Base-by-base conservation (phyloP, 2,888 invertebrate species). In the Cantharis rustica region DNA sequence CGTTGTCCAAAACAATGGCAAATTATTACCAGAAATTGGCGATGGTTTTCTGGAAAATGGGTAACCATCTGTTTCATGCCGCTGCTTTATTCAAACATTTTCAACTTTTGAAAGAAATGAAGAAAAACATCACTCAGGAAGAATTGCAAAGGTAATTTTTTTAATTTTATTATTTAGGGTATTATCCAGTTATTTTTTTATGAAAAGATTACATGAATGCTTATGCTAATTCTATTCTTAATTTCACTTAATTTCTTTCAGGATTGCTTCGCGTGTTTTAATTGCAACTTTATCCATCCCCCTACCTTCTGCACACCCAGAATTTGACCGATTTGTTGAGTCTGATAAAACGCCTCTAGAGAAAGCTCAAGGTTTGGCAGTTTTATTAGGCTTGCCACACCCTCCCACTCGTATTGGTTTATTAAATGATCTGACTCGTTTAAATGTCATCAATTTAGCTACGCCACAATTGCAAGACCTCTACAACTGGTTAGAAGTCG, bases 1-100 rank as follows among this genome's bases (percentile, higher is more conserved):
- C 98, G 0, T 97, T 98, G 10, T 97, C 98, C 0, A 96, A 98
- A 86, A 96, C 98, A 71, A 98, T 98, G 97, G 98, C 98, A 31
- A 98, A 98, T 88, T 99, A 99, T 88, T 99, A 98, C 84, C 97
- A 98, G 81, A 99, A 99, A 87, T 89, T 99, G 68, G 97, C 98
- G 0, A 95, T 99, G 89, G 98, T 99, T 0, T 99, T 99, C 89
- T 98, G 98, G 95, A 99, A 99, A 89, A 98, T 99, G 3, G 98
- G 98, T 0, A 98, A 99, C 88, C 96, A 96, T 82, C 90, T 99
- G 69, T 99, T 99, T 91, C 99, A 99, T 87, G 98, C 99, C 0
- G 98, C 98, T 0, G 98, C 99, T 0, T 89, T 98, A 68, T 93
- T 99, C 76, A 97, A 98, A 85, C 92, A 98, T 2, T 96, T 98